These are phyloP conservation scores for Ictalurus furcatus DNA, from an alignment of 2,113 vertebrate genomes.

Conservation along the genomic window DNA sequence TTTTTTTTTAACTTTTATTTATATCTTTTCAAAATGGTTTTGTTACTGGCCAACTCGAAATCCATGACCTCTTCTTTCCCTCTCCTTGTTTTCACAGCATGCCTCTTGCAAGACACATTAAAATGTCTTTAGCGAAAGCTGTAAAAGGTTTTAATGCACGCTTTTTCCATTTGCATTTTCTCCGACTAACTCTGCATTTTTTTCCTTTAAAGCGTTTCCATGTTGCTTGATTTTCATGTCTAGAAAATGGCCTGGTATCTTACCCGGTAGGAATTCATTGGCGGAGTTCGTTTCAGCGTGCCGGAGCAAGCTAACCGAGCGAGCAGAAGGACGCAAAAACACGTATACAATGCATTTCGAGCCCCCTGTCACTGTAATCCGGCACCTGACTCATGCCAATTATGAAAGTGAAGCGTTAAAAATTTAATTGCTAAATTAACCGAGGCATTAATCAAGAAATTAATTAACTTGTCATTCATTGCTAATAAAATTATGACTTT, in stretches of 20 bases:
- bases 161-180: not conserved
- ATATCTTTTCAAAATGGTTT: not conserved
- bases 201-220: not conserved
- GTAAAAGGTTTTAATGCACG: constrained; percentile 10
- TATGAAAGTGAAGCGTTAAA: not conserved
- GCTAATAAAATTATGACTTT: constrained; percentile 49
- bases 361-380: not conserved
- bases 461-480: constrained; percentile 53
- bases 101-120: not conserved
- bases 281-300: not conserved
- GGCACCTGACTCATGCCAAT: not conserved
- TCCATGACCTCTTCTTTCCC: not conserved
- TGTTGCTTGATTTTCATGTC: not conserved
- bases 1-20: not conserved
- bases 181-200: not conserved
- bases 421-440: constrained; percentile 40
- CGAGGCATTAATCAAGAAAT: constrained; percentile 51
- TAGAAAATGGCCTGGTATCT: not conserved
- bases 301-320: not conserved
- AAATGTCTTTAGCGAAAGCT: constrained; percentile 15
- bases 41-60: not conserved
- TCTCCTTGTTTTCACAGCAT: not conserved
- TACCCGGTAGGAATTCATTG: constrained; percentile 31
- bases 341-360: no score
- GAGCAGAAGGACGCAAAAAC: not conserved